These are phyloP conservation scores for Brachyptera risi DNA, from an alignment of 2,888 invertebrate species.

Conservation along the genomic window DNA sequence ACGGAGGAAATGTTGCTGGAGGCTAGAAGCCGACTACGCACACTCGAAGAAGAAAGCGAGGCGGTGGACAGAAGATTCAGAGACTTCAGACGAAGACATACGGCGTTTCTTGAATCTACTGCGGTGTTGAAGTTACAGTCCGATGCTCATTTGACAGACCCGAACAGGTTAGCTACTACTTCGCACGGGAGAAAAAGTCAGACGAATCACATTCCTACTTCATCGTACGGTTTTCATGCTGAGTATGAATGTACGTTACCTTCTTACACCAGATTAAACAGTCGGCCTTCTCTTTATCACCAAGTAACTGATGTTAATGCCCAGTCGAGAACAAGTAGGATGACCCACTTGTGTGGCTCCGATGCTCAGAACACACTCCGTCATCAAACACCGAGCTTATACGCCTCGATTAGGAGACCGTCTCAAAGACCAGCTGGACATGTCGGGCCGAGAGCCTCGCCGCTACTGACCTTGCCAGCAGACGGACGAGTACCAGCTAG, in stretches of 20 bases:
- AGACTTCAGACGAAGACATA: constrained; percentile 40
- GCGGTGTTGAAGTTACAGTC: background rate
- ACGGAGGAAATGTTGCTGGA: constrained; percentile 50
- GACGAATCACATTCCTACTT: background rate
- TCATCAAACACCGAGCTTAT: background rate
- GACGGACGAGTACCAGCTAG: no score
- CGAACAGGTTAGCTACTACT: no score
- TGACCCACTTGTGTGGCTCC: background rate
- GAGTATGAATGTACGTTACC: background rate
- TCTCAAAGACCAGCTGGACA: no score
- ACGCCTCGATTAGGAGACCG: no score
- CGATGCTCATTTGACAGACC: background rate
- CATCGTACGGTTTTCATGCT: background rate
- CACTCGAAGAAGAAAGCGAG: constrained; percentile 57
- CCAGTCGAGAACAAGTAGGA: background rate
- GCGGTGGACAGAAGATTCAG: constrained; percentile 53
- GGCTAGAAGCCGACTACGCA: constrained; percentile 50
- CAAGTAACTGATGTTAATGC: background rate
- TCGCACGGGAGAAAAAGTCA: background rate
- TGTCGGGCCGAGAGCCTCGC: no score
- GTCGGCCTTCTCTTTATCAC: background rate
- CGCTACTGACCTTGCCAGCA: no score
- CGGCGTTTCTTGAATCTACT: background rate
- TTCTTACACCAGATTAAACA: background rate
- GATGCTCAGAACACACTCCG: background rate